Conservation (phyloP, 2,797 vertebrate genomes). For the Rhynchonycteris naso region DNA sequence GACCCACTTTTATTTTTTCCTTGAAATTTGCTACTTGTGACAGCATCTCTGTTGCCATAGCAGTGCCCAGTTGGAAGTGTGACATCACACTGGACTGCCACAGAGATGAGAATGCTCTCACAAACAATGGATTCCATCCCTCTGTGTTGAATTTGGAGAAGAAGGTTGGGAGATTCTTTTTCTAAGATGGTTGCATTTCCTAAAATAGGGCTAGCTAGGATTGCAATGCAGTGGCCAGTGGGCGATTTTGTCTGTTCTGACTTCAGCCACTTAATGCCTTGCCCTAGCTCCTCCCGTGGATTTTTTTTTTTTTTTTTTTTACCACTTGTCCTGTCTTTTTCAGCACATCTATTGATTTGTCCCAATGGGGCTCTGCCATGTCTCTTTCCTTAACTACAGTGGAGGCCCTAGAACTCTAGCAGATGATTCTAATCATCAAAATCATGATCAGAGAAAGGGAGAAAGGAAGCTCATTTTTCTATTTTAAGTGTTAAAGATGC, state of each 20-base stretch:
- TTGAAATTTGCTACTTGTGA: constrained; percentile 30
- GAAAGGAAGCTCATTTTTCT: constrained; percentile 27
- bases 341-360: not conserved
- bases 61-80: not conserved
- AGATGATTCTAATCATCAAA: constrained; percentile 61
- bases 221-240: not conserved
- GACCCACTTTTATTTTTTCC: not conserved
- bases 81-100: constrained; percentile 51
- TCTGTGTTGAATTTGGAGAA: not conserved
- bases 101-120: not conserved
- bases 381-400: not conserved
- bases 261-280: not conserved
- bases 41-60: constrained; percentile 58
- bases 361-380: not conserved
- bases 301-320: not conserved
- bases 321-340: not conserved
- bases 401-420: constrained; percentile 53
- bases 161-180: not conserved
- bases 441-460: constrained; percentile 42
- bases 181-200: not conserved
- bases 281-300: not conserved
- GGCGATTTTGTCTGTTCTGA: not conserved
- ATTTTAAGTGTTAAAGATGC: constrained; percentile 58
- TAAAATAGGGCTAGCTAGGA: not conserved
- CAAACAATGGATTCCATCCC: not conserved